A percentile compares a stretch with the other conserved stretches of the same genome.
Evolutionary conservation across 92 coral and sea anemone species (phyloP).

Genomic region (Siderastrea radians): DNA sequence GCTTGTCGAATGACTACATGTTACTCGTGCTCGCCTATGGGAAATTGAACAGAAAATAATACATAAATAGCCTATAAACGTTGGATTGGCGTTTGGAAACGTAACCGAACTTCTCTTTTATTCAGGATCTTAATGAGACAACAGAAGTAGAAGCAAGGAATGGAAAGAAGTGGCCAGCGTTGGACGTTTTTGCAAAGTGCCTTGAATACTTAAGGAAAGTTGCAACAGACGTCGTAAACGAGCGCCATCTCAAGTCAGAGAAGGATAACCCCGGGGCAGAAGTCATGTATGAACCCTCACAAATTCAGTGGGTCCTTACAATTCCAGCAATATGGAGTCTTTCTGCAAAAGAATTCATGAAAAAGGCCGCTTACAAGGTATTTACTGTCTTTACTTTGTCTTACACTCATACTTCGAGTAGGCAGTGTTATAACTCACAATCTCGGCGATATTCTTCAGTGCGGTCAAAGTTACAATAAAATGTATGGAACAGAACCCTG

Average conservation of each 20-base stretch:
- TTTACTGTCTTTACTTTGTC: neutral
- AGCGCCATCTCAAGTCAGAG: constrained; percentile 21
- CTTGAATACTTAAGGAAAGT: constrained; percentile 22
- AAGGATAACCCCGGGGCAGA: constrained; percentile 34
- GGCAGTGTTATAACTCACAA: neutral
- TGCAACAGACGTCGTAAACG: constrained; percentile 30
- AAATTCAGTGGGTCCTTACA: constrained; percentile 57
- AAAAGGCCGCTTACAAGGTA: constrained; percentile 61
- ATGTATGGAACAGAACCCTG: no score
- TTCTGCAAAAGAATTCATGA: constrained; percentile 55
- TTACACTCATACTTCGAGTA: neutral
- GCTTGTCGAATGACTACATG: no score
- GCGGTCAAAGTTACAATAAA: no score
- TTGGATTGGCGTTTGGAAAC: no score
- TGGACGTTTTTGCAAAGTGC: constrained; percentile 46
- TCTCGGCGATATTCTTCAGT: no score
- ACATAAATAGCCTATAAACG: no score
- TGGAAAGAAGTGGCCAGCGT: constrained; percentile 51
- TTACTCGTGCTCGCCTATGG: no score
- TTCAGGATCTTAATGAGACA: constrained; percentile 34
- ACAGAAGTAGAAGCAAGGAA: constrained; percentile 47
- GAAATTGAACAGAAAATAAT: no score
- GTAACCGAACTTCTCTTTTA: neutral
- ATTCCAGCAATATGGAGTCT: constrained; percentile 62
- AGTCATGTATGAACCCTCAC: constrained; percentile 14